These are phyloP conservation scores for Thecocarcelia acutangulata DNA, from an alignment of 2,888 invertebrate species.

Conservation along the genomic window DNA sequence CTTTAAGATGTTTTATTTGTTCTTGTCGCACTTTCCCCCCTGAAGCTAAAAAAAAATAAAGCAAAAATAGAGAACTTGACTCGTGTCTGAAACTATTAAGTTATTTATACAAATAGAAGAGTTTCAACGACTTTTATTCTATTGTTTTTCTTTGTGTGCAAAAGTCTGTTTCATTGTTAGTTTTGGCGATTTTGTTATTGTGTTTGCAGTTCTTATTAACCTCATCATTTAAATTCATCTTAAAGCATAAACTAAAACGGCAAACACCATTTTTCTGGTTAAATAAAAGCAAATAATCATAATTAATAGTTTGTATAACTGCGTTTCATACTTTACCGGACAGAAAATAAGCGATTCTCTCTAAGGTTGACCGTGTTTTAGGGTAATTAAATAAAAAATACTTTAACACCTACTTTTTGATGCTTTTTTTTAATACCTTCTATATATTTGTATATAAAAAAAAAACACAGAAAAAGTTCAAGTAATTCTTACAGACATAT, in stretches of 20 bases:
- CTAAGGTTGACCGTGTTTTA: conserved; percentile 50
- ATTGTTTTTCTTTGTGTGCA: conserved; percentile 29
- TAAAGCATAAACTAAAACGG: conserved; percentile 8
- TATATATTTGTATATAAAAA: conserved; percentile 23
- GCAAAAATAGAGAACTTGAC: conserved; percentile 18
- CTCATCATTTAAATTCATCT: conserved; percentile 8
- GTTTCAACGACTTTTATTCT: conserved; percentile 53
- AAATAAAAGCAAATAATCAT: conserved; percentile 59
- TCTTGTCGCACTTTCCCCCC: conserved; percentile 9
- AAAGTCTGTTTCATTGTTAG: background rate
- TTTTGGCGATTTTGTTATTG: background rate
- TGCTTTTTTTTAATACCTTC: conserved; percentile 32
- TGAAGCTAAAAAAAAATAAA: background rate
- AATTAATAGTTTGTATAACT: conserved; percentile 55
- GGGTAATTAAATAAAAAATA: conserved; percentile 62
- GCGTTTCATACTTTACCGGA: conserved; percentile 26
- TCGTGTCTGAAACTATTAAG: conserved; percentile 55
- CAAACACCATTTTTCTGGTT: conserved; percentile 52
- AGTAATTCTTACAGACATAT: no score
- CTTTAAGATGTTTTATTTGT: conserved; percentile 15
- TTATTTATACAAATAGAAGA: conserved; percentile 26
- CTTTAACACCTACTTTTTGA: conserved; percentile 67
- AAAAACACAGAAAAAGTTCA: no score
- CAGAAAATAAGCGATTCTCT: background rate
- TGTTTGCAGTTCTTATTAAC: background rate